Evolutionary conservation across 2,888 invertebrate genomes (phyloP), one percentile per base, ranked within the genome.

Genomic region (Troglohyphantes excavatus): DNA sequence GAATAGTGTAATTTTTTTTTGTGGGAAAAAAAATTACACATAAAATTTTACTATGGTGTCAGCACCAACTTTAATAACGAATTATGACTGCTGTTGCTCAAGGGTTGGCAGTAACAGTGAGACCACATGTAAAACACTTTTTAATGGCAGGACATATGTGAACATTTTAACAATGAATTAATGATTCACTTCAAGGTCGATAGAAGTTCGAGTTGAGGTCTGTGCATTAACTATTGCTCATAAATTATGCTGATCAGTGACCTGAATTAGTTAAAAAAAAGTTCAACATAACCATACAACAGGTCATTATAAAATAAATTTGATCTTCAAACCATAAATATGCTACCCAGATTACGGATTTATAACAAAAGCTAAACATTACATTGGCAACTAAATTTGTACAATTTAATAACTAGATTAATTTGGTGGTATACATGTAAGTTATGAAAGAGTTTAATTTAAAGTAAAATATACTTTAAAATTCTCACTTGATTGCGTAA

Each of bases 141-240:
- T 65, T 65, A 88, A 88, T 88, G 88, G 88, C 88, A 81, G 88
- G 88, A 88, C 75, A 88, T 59, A 73, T 88, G 75, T 75, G 65
- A 72, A 87, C 23, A 82, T 73, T 73, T 65, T 73, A 81, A 81
- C 81, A 87, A 87, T 88, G 82, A 82, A 82, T 70, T 86, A 78
- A 79, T 79, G 87, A 73, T 79, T 87, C 27, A 23, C 53, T 43
- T 73, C 63, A 72, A 79, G 53, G 72, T 79, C n/a, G 78, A 81
- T 79, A 68, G 68, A 21, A 81, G 73, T 79, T 79, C 73, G 61
- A 68, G 29, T 63, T 33, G 78, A 87, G 87, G 87, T 87, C 87
- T 87, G 87, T 81, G 79, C 79, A 79, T 65, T 46, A 39, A 63
- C 65, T 65, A 78, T 65, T 65, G 26, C 78, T 19, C 65, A 65